Evolutionary conservation across 1,140 invertebrate genomes (phyloP).

Genomic region (Trichonephila inaurata): DNA sequence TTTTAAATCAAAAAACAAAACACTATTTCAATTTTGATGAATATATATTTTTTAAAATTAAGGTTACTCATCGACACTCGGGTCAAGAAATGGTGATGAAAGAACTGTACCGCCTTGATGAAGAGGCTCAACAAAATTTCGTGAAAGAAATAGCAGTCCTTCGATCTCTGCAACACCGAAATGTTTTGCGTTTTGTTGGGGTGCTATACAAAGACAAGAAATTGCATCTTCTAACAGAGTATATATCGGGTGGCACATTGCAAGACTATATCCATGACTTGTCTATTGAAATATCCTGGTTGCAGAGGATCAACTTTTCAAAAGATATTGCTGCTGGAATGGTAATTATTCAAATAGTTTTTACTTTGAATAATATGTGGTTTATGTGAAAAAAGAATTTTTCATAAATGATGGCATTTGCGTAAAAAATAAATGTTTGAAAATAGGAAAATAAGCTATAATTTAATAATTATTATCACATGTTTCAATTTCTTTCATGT

Average conservation of each 20-base stretch:
- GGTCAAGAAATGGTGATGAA: conserved; percentile 97
- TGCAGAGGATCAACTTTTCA: conserved; percentile 89
- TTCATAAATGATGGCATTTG: background rate
- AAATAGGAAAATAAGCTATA: no score
- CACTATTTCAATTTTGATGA: background rate
- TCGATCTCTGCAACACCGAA: conserved; percentile 91
- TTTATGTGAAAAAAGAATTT: no score
- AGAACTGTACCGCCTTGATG: conserved; percentile 94
- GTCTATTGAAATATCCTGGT: conserved; percentile 88
- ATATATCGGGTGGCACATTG: conserved; percentile 94
- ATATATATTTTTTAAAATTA: conserved; percentile 78
- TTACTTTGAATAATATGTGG: no score
- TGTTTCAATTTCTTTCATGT: background rate
- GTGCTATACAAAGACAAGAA: conserved; percentile 96
- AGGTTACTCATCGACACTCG: conserved; percentile 93
- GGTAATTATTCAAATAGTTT: conserved; percentile 77
- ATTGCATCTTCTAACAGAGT: conserved; percentile 94
- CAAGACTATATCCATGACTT: conserved; percentile 90
- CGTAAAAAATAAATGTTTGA: no score
- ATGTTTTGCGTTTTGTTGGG: conserved; percentile 94
- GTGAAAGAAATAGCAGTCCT: conserved; percentile 96
- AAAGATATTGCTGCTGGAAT: conserved; percentile 95
- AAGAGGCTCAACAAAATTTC: conserved; percentile 95
- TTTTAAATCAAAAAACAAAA: background rate
- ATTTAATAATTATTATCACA: no score